Evolutionary conservation across 2,797 vertebrate species (phyloP), one percentile per base, ranked within the genome.

Genomic region (Gorsachius magnificus): DNA sequence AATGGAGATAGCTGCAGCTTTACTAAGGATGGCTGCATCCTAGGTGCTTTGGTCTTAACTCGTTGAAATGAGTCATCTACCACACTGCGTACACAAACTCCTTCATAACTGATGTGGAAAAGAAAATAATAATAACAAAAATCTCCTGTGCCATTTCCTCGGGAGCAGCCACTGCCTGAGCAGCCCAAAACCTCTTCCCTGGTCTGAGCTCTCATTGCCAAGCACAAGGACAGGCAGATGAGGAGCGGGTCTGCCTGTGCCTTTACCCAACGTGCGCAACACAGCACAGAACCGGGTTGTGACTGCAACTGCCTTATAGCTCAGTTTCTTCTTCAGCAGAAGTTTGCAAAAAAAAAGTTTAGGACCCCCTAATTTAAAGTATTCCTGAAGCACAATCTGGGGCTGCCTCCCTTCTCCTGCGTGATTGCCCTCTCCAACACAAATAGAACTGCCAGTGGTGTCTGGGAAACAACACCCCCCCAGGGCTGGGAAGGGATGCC

Each of bases 171-270:
- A 16, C 18, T 26, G 25, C 69, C 48, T 9, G 29, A 76, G 13
- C 63, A 60, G 20, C 29, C 45, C 45, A 35, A 11, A 11, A 8
- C 3, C 38, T n/a, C 28, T 17, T 13, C 50, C 18, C n/a, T 48
- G 72, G 1, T 33, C 41, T 35, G 36, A 57, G 54, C 21, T 16
- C 72, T 26, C 22, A 8, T 18, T 48, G 65, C 36, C 28, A 31
- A 0, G 5, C 21, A 41, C 0, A 2, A 26, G 36, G 29, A 38
- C 16, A n/a, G 61, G 45, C 33, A 36, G 41, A 45, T 0, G 5
- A 41, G 48, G 63, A 43, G 25, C 6, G 7, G 5, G 4, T n/a
- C 57, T 80, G 64, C 22, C 74, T 29, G 26, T 53, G 25, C 12
- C 48, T n/a, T 25, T 58, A 43, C 35, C 48, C 53, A 66, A 56